Conservation (phyloP, 2,113 vertebrate species). For the Corapipo altera region DNA sequence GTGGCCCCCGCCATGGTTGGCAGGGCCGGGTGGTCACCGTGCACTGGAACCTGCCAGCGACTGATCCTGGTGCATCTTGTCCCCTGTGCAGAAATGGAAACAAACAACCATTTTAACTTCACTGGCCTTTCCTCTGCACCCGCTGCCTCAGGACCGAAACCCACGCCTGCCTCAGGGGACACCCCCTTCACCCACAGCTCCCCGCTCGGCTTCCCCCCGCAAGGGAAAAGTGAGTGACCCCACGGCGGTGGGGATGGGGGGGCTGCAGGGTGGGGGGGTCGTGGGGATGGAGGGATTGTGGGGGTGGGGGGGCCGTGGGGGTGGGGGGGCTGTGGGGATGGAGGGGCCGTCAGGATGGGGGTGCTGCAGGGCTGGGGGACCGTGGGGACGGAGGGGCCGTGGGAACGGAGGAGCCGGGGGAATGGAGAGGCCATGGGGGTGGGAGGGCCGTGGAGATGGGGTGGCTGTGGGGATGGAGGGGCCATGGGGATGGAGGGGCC, state of each 20-base stretch:
- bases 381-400: fast-evolving
- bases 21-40: fast-evolving
- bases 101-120: constrained; percentile 93
- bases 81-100: constrained; percentile 82
- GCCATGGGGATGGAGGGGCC: neutral
- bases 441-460: neutral
- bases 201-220: constrained; percentile 87
- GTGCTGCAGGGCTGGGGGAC: no score
- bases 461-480: neutral
- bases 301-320: fast-evolving
- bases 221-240: constrained; percentile 89
- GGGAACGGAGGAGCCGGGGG: neutral
- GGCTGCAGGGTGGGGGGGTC: fast-evolving
- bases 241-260: fast-evolving
- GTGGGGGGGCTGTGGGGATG: fast-evolving
- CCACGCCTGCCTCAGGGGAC: constrained; percentile 89
- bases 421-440: no score
- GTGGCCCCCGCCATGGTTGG: neutral
- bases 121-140: constrained; percentile 85
- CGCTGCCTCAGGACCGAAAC: constrained; percentile 94
- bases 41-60: fast-evolving
- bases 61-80: constrained; percentile 32
- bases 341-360: no score
- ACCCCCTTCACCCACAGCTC: constrained; percentile 88
- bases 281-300: neutral